phyloP scores from a whole-genome alignment of 1,140 invertebrate species.

The Papilio xuthus region DNA sequence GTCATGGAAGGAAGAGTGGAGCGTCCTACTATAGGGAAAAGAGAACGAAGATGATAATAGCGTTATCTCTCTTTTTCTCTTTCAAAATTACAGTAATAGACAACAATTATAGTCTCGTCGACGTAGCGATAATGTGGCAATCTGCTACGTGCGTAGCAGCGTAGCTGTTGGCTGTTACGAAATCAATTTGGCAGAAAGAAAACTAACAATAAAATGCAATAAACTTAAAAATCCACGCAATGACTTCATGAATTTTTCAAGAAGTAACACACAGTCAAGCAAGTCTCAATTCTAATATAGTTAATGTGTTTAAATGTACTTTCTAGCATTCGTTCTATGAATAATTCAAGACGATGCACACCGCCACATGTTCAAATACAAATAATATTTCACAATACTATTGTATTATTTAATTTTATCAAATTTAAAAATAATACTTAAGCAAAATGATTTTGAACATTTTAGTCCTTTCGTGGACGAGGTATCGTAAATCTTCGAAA shows the following conservation, averaged over 20 bases:
- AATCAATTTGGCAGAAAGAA: neutral
- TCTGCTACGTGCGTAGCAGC: neutral
- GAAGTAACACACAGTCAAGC: neutral
- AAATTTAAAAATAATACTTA: neutral
- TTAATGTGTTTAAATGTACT: slow-evolving; percentile 21
- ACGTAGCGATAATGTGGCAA: neutral
- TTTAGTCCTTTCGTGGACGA: too few relatives aligned
- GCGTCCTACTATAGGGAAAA: too few relatives aligned
- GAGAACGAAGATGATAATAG: too few relatives aligned
- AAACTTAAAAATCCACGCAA: neutral
- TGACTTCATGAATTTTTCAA: slow-evolving; percentile 17
- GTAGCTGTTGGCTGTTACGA: neutral
- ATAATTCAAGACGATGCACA: slow-evolving; percentile 1
- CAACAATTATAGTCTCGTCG: neutral
- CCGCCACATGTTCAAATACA: slow-evolving; percentile 7
- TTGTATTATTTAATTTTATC: neutral
- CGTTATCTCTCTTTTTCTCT: too few relatives aligned
- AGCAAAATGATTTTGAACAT: neutral
- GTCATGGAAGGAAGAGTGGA: too few relatives aligned
- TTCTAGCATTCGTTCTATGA: slow-evolving; percentile 5
- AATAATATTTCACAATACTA: neutral
- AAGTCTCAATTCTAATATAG: slow-evolving; percentile 24
- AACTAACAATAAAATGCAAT: slow-evolving; percentile 6
- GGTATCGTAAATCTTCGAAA: too few relatives aligned
- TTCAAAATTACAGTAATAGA: too few relatives aligned